Evolutionary conservation across 2,888 invertebrate genomes (phyloP), one percentile per base, ranked within the genome.

Genomic region (Myathropa florea): DNA sequence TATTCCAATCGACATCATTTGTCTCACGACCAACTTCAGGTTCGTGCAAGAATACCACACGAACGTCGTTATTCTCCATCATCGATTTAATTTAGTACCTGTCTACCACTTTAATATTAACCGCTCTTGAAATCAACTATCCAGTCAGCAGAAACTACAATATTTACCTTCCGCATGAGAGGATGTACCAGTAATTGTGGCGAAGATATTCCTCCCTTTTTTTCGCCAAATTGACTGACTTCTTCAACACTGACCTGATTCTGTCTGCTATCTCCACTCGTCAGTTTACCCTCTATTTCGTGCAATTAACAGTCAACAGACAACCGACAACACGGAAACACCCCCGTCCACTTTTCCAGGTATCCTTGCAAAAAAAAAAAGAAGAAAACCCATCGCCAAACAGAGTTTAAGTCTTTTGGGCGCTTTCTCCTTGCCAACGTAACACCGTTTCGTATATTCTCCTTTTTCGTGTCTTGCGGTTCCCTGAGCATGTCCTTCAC

Each of bases 361-460:
- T 39, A 39, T n/a, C 14, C 39, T 4, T 39, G 39, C 14, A n/a
- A 6, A 39, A n/a, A n/a, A 39, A n/a, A 4, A 28, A 4, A 4
- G 28, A 33, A 7, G 18, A 7, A 21, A n/a, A 18, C n/a, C 46
- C 46, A n/a, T 14, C 6, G n/a, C 7, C 18, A 9, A 30, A 60
- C 2, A 39, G 30, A 61, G 46, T 23, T 3, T 33, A 6, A 18
- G 9, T 18, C 3, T 14, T 28, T 61, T 30, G 12, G 4, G 26
- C 28, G 39, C 75, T 75, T 59, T 64, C 53, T 72, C 21, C 21
- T 55, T 55, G 46, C 18, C 55, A 26, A n/a, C 18, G 18, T 67
- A 36, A 23, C 12, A 55, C 26, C 72, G 39, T 57, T 14, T 55
- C 18, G 18, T 4, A n/a, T n/a, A 39, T n/a, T 36, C 53, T 61